phyloP scores from a whole-genome alignment of 2,888 invertebrate genomes.

The Tridacna gigas region DNA sequence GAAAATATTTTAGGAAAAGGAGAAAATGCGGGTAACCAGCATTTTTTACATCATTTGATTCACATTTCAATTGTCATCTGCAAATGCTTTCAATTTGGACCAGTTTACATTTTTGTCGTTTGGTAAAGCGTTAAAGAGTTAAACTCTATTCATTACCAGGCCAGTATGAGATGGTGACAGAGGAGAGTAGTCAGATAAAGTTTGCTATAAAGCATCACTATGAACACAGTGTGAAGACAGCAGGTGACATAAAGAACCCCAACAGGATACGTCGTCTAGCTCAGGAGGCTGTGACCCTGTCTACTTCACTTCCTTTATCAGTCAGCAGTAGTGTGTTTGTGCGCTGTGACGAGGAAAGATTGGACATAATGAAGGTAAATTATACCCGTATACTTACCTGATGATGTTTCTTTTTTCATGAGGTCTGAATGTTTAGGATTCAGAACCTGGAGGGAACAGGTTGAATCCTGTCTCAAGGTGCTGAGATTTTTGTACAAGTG shows the following conservation, averaged over 20 bases:
- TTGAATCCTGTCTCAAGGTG: no score
- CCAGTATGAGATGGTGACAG: constrained; percentile 96
- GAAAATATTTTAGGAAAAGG: no score
- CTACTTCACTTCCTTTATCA: constrained; percentile 95
- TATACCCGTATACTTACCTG: constrained; percentile 88
- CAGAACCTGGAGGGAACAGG: no score
- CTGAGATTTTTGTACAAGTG: no score
- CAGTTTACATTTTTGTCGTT: no score
- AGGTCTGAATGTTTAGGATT: background rate
- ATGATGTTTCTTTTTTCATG: background rate
- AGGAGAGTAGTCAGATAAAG: constrained; percentile 89
- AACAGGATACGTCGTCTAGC: constrained; percentile 95
- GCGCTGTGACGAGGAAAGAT: constrained; percentile 95
- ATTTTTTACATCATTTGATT: no score
- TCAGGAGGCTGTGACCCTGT: constrained; percentile 97
- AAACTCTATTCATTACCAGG: constrained; percentile 87
- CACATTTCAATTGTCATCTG: no score
- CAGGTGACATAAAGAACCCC: constrained; percentile 94
- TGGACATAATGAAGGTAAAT: constrained; percentile 96
- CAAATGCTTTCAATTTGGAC: no score
- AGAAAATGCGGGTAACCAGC: no score
- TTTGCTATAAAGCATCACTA: constrained; percentile 92
- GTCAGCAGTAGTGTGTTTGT: constrained; percentile 98
- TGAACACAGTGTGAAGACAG: constrained; percentile 91
- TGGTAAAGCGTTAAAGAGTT: no score